Evolutionary conservation across 1,140 invertebrate species (phyloP).

Genomic region (Pseudomyrmex dendroicus): DNA sequence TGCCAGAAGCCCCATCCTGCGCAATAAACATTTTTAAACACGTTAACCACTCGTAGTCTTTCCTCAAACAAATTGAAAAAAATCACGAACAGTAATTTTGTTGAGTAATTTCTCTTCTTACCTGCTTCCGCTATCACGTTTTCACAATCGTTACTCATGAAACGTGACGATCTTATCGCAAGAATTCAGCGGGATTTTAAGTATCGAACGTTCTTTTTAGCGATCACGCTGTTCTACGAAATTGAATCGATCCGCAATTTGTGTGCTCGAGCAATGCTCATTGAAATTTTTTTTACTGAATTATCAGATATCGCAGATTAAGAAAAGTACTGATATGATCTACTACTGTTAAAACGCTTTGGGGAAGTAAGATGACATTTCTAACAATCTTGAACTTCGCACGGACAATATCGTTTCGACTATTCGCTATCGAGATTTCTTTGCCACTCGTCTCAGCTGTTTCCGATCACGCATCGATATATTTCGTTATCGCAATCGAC

Average conservation of each 20-base stretch:
- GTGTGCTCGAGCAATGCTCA: neutral
- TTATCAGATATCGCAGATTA: neutral
- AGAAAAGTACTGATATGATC: neutral
- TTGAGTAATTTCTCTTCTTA: constrained; percentile 30
- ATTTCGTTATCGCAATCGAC: neutral
- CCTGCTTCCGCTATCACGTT: constrained; percentile 68
- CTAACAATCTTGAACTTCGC: neutral
- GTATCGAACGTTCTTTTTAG: neutral
- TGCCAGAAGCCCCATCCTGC: constrained; percentile 76
- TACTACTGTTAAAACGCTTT: neutral
- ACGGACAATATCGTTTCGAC: neutral
- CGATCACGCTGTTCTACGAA: neutral
- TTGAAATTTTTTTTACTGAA: neutral
- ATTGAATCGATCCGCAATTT: constrained; percentile 10
- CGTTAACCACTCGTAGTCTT: neutral
- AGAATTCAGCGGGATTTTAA: neutral
- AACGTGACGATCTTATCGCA: constrained; percentile 11
- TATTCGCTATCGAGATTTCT: neutral
- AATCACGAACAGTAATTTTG: neutral
- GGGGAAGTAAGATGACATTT: neutral
- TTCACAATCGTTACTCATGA: constrained; percentile 71
- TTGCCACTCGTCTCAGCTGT: neutral
- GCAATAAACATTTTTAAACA: constrained; percentile 27
- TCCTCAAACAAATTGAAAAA: neutral
- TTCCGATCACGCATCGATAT: constrained; percentile 6